phyloP scores from a whole-genome alignment of 2,797 vertebrate species.

The Staurois parvus region DNA sequence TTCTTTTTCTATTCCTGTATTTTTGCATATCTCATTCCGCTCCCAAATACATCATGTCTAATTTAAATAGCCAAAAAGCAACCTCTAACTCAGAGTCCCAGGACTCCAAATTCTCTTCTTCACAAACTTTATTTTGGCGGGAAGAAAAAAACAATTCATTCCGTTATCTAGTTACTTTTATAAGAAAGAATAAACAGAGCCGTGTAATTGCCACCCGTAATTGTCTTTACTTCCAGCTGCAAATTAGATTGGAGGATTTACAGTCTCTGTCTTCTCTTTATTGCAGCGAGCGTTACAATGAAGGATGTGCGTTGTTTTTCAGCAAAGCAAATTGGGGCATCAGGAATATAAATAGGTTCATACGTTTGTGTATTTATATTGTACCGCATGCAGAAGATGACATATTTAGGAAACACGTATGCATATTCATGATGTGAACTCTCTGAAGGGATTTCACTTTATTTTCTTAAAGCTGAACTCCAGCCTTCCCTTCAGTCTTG shows the following conservation, averaged over 20 bases:
- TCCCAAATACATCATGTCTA: too few species aligned
- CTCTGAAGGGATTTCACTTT: too few species aligned
- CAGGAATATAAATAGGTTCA: neutral
- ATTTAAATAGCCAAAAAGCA: too few species aligned
- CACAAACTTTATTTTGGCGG: too few species aligned
- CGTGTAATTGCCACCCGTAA: constrained; percentile 10
- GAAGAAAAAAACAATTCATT: too few species aligned
- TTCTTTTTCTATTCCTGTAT: too few species aligned
- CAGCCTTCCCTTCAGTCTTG: too few species aligned
- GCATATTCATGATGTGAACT: neutral
- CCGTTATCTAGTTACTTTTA: too few species aligned
- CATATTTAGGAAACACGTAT: neutral
- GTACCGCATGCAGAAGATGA: neutral
- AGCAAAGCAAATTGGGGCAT: constrained; percentile 2
- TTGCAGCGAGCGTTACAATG: constrained; percentile 10
- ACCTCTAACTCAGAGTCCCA: too few species aligned
- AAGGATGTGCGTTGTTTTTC: neutral
- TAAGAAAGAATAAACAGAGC: neutral
- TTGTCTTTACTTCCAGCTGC: constrained; percentile 1
- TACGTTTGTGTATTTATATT: neutral
- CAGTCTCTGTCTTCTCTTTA: neutral
- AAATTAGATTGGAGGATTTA: constrained; percentile 35
- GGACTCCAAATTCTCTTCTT: too few species aligned
- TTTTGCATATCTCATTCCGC: too few species aligned
- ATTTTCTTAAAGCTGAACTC: too few species aligned